Percentiles rank a stretch among this genome's conserved stretches.
These are phyloP conservation scores for Phyllotis vaccarum DNA, from an alignment of 2,797 vertebrate genomes.

Conservation along the genomic window DNA sequence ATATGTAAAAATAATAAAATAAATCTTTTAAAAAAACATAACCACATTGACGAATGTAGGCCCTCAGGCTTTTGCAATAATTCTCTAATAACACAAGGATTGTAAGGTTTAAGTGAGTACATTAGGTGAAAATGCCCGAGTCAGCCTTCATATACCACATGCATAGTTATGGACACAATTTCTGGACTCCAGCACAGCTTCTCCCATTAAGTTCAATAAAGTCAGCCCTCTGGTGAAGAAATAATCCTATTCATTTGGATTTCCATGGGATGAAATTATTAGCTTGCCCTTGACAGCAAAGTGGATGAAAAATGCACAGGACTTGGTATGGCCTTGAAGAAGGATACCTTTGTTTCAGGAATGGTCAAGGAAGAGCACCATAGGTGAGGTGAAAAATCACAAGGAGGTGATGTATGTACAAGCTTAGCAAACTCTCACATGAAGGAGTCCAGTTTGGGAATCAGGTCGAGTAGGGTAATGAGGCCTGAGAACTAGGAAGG, in stretches of 20 bases:
- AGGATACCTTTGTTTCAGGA: background rate
- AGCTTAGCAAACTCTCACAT: background rate
- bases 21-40: background rate
- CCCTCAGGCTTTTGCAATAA: background rate
- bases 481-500: background rate
- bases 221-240: background rate
- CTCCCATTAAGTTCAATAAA: background rate
- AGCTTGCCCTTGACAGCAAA: background rate
- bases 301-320: background rate
- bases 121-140: background rate
- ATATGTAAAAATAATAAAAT: background rate
- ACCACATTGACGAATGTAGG: background rate
- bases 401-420: background rate
- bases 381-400: background rate
- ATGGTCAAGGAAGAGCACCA: background rate
- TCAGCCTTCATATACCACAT: background rate
- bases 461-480: background rate
- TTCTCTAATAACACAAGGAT: background rate
- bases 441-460: background rate
- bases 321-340: background rate
- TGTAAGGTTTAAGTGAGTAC: background rate
- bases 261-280: background rate
- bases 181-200: background rate
- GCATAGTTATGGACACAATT: fast-evolving
- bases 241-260: background rate